Base-by-base conservation (phyloP, 2,113 vertebrate genomes). In the Anguilla rostrata region DNA sequence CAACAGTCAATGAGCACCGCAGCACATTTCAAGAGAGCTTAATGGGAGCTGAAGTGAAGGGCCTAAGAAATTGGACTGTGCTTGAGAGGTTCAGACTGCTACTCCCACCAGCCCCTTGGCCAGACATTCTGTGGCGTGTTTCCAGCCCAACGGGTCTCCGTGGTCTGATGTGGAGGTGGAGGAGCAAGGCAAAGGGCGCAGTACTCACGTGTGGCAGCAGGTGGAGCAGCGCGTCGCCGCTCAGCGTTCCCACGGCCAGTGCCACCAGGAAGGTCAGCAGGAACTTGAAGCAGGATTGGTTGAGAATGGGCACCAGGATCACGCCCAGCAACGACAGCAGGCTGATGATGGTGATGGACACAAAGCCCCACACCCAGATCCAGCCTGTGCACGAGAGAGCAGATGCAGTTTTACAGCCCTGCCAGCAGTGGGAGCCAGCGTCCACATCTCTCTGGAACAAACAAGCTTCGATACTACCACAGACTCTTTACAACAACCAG, bases 251-350 rank as follows among this genome's bases (percentile, higher is more conserved):
- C 90, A 99, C 98, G 2, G 98, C 98, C 86, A 99, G 94, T 41
- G 98, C 98, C 90, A 99, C 98, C 90, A 99, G 96, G 95, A 99
- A 99, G 84, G 98, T 99, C 92, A 99, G 98, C 88, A 99, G 97
- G 92, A 98, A 99, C 94, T 99, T 99, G 95, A 99, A 99, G 96
- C 97, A 99, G 93, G 97, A 96, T 89, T 99, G 98, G 87, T 99
- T 98, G 94, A 99, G 97, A 91, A 99, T 98, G 90, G 98, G 98
- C 87, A 99, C 95, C 89, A 99, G 95, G 84, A 99, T 94, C 90
- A 99, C 97, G 0, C 98, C 98, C 87, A 99, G 96, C 93, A 99
- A 95, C 87, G 98, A 99, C 85, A 99, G 96, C 90, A 99, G 96
- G 94, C 98, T 99, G 94, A 99, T 99, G 92, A 98, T 97, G 86